A percentile compares a stretch with the other conserved stretches of the same genome.
phyloP scores from a whole-genome alignment of 2,113 vertebrate species.

The Oophaga pumilio region DNA sequence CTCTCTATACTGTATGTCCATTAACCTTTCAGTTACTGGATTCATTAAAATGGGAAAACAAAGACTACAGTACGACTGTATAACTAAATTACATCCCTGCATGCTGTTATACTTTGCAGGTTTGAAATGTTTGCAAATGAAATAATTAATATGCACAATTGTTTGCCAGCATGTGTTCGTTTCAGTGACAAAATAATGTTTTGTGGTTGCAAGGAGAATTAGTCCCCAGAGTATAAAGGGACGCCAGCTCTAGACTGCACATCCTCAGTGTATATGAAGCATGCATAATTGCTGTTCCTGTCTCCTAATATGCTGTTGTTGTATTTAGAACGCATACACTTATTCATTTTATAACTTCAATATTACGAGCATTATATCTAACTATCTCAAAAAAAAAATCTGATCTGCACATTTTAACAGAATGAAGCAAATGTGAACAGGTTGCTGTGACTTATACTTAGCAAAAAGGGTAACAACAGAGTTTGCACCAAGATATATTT shows the following conservation, averaged over 20 bases:
- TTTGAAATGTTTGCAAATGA: conserved; percentile 59
- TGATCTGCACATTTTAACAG: too few species aligned
- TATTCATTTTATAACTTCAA: conserved; percentile 58
- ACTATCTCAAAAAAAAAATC: neutral
- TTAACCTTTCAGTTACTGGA: neutral
- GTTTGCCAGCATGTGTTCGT: conserved; percentile 63
- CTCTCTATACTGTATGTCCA: neutral
- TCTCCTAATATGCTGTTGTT: conserved; percentile 62
- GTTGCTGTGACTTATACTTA: too few species aligned
- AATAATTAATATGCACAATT: conserved; percentile 66
- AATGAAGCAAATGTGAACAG: too few species aligned
- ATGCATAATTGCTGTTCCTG: conserved; percentile 59
- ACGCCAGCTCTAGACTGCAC: conserved; percentile 61
- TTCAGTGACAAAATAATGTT: conserved; percentile 63
- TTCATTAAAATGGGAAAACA: neutral
- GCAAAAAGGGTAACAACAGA: too few species aligned
- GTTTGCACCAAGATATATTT: too few species aligned
- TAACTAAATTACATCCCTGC: conserved; percentile 5
- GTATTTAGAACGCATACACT: conserved; percentile 64
- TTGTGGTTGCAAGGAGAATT: conserved; percentile 62
- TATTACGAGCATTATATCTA: neutral
- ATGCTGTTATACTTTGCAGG: conserved; percentile 47
- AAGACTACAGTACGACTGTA: neutral
- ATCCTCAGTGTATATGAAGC: conserved; percentile 62
- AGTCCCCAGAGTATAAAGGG: conserved; percentile 60